A percentile compares a stretch with the other conserved stretches of the same genome.
Conservation (phyloP, 37 sponge, comb jelly and placozoan genomes). For the Eunapius fragilis region DNA sequence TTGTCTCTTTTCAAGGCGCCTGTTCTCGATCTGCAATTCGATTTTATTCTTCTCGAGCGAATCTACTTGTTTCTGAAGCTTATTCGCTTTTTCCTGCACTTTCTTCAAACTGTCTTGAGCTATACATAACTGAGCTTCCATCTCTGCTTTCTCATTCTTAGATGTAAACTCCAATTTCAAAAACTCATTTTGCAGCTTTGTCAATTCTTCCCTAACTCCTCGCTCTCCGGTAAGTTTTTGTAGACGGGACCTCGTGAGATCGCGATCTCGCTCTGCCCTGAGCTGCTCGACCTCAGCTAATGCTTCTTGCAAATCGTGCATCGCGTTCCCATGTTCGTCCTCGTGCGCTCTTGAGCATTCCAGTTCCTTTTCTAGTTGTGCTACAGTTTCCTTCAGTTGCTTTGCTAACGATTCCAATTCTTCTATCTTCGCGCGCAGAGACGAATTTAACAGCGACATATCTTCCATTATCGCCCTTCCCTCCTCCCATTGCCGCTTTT, state of each 20-base stretch:
- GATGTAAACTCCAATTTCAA: constrained; percentile 14
- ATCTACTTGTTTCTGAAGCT: constrained; percentile 28
- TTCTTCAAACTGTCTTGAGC: constrained; percentile 38
- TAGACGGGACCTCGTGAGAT: constrained; percentile 29
- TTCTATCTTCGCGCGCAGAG: background rate
- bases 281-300: constrained; percentile 21
- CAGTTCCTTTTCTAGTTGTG: constrained; percentile 5
- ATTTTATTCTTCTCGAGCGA: constrained; percentile 44
- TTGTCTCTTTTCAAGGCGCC: constrained; percentile 34
- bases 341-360: background rate
- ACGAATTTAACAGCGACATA: background rate
- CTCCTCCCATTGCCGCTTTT: background rate
- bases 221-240: constrained; percentile 20
- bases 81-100: constrained; percentile 39
- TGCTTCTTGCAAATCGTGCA: constrained; percentile 17
- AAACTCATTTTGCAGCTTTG: constrained; percentile 31
- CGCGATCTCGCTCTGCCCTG: constrained; percentile 16
- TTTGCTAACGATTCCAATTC: background rate
- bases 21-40: constrained; percentile 43
- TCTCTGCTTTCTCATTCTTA: constrained; percentile 17
- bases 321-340: constrained; percentile 28
- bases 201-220: constrained; percentile 22
- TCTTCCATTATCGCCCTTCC: background rate
- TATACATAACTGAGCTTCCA: constrained; percentile 45
- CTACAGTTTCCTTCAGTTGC: constrained; percentile 11